These are phyloP conservation scores for Liodrosophila aerea DNA, from an alignment of 2,888 invertebrate species.

Conservation along the genomic window DNA sequence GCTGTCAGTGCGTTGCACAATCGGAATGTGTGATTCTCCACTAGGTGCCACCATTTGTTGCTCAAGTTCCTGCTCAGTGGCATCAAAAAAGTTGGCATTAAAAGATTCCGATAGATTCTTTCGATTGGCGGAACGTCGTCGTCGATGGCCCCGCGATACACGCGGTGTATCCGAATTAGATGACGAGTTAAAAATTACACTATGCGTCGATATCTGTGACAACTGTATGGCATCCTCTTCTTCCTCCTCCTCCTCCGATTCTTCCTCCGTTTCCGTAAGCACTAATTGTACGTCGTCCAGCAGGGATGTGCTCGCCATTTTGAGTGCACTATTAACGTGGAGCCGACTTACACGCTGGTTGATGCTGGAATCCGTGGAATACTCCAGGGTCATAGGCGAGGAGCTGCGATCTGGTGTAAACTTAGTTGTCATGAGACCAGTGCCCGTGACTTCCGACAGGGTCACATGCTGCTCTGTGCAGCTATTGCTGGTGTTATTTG, in stretches of 20 bases:
- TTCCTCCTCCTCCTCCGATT: slow-evolving; percentile 10
- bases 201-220: slow-evolving; percentile 73
- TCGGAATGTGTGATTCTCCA: no score
- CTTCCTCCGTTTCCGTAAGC: no score
- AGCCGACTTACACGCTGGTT: slow-evolving; percentile 72
- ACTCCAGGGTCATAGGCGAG: slow-evolving; percentile 62
- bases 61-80: slow-evolving; percentile 29
- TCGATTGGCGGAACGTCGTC: slow-evolving; percentile 79
- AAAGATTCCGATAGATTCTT: slow-evolving; percentile 82
- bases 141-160: slow-evolving; percentile 77
- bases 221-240: slow-evolving; percentile 66
- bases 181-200: slow-evolving; percentile 73
- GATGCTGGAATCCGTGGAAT: slow-evolving; percentile 74
- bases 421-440: slow-evolving; percentile 27
- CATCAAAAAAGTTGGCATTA: slow-evolving; percentile 66
- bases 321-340: slow-evolving; percentile 63
- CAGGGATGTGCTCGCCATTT: slow-evolving; percentile 15
- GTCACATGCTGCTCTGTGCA: slow-evolving; percentile 47
- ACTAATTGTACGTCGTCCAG: no score
- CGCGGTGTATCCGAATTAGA: slow-evolving; percentile 80
- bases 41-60: neutral
- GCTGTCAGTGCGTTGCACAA: slow-evolving; percentile 80
- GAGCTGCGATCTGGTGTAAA: slow-evolving; percentile 79
- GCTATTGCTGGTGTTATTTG: slow-evolving; percentile 16
- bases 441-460: slow-evolving; percentile 49